Percentiles rank a stretch among this genome's conserved stretches.
These are phyloP conservation scores for Diorhabda carinulata DNA, from an alignment of 1,140 invertebrate genomes.

Conservation along the genomic window DNA sequence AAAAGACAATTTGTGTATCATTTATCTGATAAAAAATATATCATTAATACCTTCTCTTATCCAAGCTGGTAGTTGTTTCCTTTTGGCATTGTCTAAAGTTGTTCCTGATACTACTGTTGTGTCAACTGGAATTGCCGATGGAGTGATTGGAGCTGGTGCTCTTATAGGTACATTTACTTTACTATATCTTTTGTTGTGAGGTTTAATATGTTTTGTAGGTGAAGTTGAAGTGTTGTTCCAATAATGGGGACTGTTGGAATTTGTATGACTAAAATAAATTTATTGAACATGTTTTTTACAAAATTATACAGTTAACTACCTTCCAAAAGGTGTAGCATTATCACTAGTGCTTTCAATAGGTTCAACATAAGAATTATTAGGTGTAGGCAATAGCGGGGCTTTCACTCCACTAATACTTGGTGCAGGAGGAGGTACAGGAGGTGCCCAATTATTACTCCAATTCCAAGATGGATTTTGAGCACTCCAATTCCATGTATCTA, in stretches of 20 bases:
- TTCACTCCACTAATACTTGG: slow-evolving; percentile 47
- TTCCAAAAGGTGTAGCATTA: slow-evolving; percentile 34
- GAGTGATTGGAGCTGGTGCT: slow-evolving; percentile 20
- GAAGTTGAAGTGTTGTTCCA: slow-evolving; percentile 24
- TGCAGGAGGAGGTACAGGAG: slow-evolving; percentile 46
- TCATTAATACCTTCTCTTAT: slow-evolving; percentile 70
- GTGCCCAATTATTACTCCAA: slow-evolving; percentile 51
- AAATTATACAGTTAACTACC: slow-evolving; percentile 16
- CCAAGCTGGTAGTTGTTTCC: slow-evolving; percentile 90
- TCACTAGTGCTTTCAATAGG: slow-evolving; percentile 39
- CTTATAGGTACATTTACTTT: slow-evolving; percentile 43
- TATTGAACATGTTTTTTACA: background rate
- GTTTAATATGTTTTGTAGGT: slow-evolving; percentile 34
- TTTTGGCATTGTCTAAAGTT: slow-evolving; percentile 78
- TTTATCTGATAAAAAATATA: too few species aligned
- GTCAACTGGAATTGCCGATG: slow-evolving; percentile 11
- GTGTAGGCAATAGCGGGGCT: slow-evolving; percentile 46
- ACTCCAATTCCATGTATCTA: slow-evolving; percentile 41
- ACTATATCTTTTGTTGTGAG: slow-evolving; percentile 44
- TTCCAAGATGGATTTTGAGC: slow-evolving; percentile 47
- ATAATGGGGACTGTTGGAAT: slow-evolving; percentile 32
- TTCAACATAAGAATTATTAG: slow-evolving; percentile 47
- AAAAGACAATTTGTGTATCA: slow-evolving; percentile 13
- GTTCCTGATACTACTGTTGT: slow-evolving; percentile 26
- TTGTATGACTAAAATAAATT: slow-evolving; percentile 17